Evolutionary conservation across 2,797 vertebrate species (phyloP).

Genomic region (Darevskia mixta): DNA sequence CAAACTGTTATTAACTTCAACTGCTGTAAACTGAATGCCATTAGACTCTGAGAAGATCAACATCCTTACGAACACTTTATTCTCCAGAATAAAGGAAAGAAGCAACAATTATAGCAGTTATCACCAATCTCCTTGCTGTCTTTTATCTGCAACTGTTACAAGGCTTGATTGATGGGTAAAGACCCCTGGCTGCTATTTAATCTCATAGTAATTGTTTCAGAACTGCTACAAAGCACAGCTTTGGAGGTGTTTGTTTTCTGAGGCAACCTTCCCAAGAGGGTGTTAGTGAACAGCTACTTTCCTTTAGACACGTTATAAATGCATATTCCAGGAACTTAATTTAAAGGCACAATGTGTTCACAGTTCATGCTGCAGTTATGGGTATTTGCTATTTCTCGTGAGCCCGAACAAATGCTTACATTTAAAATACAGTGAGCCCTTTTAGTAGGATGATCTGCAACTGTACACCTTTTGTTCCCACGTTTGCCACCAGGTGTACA

Average conservation of each 20-base stretch:
- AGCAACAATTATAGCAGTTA: conserved; percentile 2
- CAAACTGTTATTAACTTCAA: background rate
- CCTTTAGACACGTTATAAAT: conserved; percentile 23
- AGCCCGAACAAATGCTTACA: background rate
- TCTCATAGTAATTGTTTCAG: conserved; percentile 14
- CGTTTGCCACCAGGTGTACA: background rate
- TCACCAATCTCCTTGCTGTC: background rate
- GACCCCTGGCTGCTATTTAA: background rate
- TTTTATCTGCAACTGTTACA: conserved; percentile 25
- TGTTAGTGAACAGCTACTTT: background rate
- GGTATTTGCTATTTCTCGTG: background rate
- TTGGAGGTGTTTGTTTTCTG: conserved; percentile 7
- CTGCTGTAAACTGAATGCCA: conserved; percentile 3
- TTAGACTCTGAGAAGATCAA: background rate
- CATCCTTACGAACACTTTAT: background rate
- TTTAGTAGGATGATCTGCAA: background rate
- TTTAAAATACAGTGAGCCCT: background rate
- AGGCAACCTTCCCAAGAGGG: background rate
- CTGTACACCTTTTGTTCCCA: background rate
- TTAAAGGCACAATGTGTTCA: conserved; percentile 24
- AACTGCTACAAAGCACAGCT: conserved; percentile 9
- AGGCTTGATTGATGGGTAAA: conserved; percentile 18
- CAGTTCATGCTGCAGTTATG: background rate
- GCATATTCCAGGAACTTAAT: background rate
- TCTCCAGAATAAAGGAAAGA: conserved; percentile 18